These are phyloP conservation scores for Lanistes nyassanus DNA, from an alignment of 1,140 invertebrate genomes.

Conservation along the genomic window DNA sequence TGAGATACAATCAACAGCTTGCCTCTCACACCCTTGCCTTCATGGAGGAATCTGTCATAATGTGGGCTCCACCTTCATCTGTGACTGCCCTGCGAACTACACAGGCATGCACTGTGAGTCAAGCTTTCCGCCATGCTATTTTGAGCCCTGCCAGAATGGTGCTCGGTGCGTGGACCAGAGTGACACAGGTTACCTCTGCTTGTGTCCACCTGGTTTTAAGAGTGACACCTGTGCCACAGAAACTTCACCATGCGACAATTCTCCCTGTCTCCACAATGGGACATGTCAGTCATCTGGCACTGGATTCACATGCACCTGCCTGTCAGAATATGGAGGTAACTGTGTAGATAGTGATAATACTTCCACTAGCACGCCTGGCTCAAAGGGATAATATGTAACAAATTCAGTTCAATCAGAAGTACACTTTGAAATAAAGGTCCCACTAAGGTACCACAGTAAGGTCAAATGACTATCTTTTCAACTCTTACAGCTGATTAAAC, in stretches of 20 bases:
- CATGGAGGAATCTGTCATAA: constrained; percentile 63
- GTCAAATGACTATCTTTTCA: too few relatives aligned
- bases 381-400: too few relatives aligned
- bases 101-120: constrained; percentile 46
- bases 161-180: constrained; percentile 79
- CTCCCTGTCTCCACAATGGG: constrained; percentile 41
- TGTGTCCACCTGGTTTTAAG: constrained; percentile 24
- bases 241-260: constrained; percentile 68
- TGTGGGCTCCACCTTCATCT: constrained; percentile 35
- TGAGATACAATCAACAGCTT: constrained; percentile 36
- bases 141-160: constrained; percentile 85
- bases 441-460: too few relatives aligned
- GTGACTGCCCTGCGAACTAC: constrained; percentile 40
- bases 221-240: constrained; percentile 33
- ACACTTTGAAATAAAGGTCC: too few relatives aligned
- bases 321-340: constrained; percentile 17
- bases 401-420: too few relatives aligned
- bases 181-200: constrained; percentile 3
- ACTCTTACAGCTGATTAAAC: too few relatives aligned
- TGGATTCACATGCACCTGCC: constrained; percentile 34
- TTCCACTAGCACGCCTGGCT: too few relatives aligned
- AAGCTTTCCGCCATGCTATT: constrained; percentile 39
- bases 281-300: constrained; percentile 20
- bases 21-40: constrained; percentile 46
- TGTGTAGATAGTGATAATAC: background rate